Percentiles rank a stretch among this genome's conserved stretches.
phyloP scores from a whole-genome alignment of 2,113 vertebrate genomes.

The Notechis scutatus region DNA sequence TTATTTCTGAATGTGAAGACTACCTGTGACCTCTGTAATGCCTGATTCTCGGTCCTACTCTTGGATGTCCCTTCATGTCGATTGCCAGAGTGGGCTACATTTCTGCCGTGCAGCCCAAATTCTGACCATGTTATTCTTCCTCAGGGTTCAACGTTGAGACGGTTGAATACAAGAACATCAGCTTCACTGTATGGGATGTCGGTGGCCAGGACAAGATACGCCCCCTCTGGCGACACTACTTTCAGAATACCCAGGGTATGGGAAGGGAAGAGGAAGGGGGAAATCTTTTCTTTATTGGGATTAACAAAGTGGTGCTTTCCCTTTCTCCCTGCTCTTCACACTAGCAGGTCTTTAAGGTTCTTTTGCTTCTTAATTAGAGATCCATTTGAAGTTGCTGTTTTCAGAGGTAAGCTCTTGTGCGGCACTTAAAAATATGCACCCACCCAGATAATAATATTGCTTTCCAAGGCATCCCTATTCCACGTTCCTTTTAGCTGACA shows the following conservation, averaged over 20 bases:
- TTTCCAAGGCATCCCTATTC: neutral
- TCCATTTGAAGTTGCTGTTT: neutral
- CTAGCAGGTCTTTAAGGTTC: neutral
- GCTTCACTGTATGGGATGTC: slow-evolving; percentile 98
- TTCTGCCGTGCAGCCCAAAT: neutral
- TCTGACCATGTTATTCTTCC: slow-evolving; percentile 19
- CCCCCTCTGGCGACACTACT: slow-evolving; percentile 97
- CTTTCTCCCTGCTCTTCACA: neutral
- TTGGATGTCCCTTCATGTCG: neutral
- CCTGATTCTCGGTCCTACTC: neutral
- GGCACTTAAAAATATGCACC: neutral
- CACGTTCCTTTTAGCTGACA: neutral
- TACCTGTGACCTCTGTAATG: neutral
- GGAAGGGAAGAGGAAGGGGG: neutral
- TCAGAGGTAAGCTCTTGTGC: neutral
- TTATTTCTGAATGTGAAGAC: neutral
- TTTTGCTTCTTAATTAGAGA: neutral
- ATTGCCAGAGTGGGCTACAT: neutral
- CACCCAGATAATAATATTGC: neutral
- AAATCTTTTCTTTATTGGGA: too few species aligned
- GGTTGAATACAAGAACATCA: slow-evolving; percentile 99
- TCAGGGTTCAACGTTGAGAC: slow-evolving; percentile 97
- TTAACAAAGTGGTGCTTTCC: neutral
- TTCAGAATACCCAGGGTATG: slow-evolving; percentile 98
- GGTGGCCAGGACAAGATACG: slow-evolving; percentile 99